Percentiles rank a stretch among this genome's conserved stretches.
phyloP scores from a whole-genome alignment of 2,113 vertebrate genomes.

The Ceyx margarethae region DNA sequence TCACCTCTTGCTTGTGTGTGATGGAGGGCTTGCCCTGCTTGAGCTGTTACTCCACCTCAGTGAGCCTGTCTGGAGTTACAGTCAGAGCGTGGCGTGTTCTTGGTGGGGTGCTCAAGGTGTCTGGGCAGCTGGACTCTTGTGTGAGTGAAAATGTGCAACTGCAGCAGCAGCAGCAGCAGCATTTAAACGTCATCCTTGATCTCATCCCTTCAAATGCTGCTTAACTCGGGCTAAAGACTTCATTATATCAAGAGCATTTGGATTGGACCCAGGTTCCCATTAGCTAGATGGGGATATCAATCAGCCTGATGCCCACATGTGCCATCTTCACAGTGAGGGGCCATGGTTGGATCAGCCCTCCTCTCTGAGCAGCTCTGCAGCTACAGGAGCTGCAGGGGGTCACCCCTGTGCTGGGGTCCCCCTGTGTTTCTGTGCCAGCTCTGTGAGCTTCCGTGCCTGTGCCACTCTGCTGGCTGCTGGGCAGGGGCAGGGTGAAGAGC shows the following conservation, averaged over 20 bases:
- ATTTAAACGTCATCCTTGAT: background rate
- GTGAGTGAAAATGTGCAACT: background rate
- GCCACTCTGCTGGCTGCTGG: background rate
- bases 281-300: slow-evolving; percentile 33
- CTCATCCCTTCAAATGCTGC: background rate
- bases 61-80: background rate
- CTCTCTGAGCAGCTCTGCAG: background rate
- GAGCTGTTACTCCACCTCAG: background rate
- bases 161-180: background rate
- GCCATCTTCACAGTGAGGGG: background rate
- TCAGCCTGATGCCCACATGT: background rate
- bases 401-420: too few species aligned
- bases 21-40: background rate
- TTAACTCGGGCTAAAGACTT: background rate
- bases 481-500: background rate
- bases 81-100: fast-evolving
- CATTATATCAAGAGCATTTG: background rate
- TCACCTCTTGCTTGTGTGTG: background rate
- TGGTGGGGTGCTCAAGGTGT: background rate
- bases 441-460: background rate
- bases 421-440: too few species aligned
- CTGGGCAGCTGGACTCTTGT: background rate
- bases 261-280: background rate
- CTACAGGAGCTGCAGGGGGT: background rate
- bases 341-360: background rate